Evolutionary conservation across 2,113 vertebrate genomes (phyloP), one percentile per base, ranked within the genome.

Genomic region (Anthoscopus minutus): DNA sequence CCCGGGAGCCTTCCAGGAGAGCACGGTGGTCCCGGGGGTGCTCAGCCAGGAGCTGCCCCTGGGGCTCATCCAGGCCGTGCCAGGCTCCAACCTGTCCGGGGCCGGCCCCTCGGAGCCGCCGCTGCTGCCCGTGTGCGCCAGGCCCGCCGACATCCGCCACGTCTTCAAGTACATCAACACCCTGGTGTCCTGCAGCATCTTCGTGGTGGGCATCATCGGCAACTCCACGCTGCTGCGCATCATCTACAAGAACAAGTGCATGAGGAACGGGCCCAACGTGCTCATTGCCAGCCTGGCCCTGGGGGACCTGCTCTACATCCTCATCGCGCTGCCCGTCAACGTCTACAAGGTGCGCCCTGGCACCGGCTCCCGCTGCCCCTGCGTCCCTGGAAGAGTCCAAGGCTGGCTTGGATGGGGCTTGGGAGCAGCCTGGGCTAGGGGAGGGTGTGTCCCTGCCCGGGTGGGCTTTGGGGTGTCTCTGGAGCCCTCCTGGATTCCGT

Each of bases 211-310:
- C 8, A 99, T 99, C 96, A 97, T 99, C 1, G 99, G 99, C 38
- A 99, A 99, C 95, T 98, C 98, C 7, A 98, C 99, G 1, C 98
- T 99, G 78, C 98, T 99, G 71, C 97, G 98, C 95, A 99, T 99
- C 96, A 99, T 99, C 78, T 99, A 99, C 94, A 99, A 99, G 96
- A 99, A 99, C 97, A 99, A 99, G 97, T 99, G 99, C 78, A 99
- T 99, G 99, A 98, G 99, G 93, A 99, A 99, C 0, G 98, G 99
- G 23, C 99, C 99, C 9, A 99, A 99, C 1, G 98, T 99, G 22
- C 98, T 99, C 65, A 99, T 99, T 5, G 99, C 98, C 48, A 99
- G 98, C 96, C 95, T 99, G 96, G 99, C 98, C 1, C 97, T 99
- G 3, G 99, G 99, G 16, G 99, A 99, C 93, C 98, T 99, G 13